A percentile compares a stretch with the other conserved stretches of the same genome.
phyloP scores from a whole-genome alignment of 2,113 vertebrate genomes.

The Mus spicilegus region DNA sequence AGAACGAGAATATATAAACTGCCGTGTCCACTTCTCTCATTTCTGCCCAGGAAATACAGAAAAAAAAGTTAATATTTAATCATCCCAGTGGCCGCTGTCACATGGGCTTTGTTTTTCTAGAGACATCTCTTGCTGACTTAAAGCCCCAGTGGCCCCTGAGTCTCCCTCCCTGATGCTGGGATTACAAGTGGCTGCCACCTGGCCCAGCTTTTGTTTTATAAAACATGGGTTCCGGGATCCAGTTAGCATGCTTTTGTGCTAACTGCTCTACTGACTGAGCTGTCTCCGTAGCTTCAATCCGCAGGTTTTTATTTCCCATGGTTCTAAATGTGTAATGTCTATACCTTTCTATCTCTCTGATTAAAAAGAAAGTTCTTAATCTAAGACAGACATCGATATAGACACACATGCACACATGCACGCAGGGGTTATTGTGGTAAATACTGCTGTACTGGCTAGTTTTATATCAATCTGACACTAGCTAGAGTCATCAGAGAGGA shows the following conservation, averaged over 20 bases:
- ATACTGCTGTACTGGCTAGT: neutral
- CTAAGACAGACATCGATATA: neutral
- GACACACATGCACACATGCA: neutral
- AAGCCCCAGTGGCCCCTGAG: neutral
- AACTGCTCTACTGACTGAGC: neutral
- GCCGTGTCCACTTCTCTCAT: neutral
- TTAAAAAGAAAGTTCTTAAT: neutral
- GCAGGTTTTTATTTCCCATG: neutral
- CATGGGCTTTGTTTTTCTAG: neutral
- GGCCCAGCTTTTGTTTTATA: neutral
- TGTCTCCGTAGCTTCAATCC: neutral
- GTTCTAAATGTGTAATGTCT: neutral
- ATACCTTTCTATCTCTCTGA: conserved; percentile 7
- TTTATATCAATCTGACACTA: neutral
- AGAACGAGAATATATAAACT: conserved; percentile 17
- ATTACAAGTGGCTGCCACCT: neutral
- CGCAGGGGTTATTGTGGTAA: neutral
- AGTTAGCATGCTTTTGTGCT: neutral
- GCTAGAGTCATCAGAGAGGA: neutral
- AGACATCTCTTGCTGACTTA: neutral
- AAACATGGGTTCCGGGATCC: neutral
- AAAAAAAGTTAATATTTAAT: neutral
- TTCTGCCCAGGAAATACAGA: conserved; percentile 24
- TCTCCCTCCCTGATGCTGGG: neutral
- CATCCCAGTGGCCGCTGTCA: neutral